Base-by-base conservation (phyloP, 2,113 vertebrate species). In the Probosciger aterrimus region DNA sequence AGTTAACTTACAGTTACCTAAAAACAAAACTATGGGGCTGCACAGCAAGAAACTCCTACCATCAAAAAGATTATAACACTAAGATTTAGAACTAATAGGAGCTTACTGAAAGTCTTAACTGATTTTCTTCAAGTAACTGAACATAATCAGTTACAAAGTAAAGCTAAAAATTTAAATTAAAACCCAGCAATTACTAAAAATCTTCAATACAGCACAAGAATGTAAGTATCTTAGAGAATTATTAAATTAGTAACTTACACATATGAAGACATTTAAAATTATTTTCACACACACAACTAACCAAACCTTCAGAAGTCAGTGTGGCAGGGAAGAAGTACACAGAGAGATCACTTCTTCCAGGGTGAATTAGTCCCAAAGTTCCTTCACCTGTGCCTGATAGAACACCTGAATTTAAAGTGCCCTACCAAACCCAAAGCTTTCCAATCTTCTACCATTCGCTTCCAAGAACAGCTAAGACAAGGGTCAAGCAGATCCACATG, bases 21-120 rank as follows among this genome's bases (percentile, higher is more conserved):
- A 55, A 31, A 41, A 64, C 12, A 67, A 67, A 59, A 43, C 10
- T 27, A 14, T 1, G 6, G 14, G 52, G 25, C 30, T 50, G 81
- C 41, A 91, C 94, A 96, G 85, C 75, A 83, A 96, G 89, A 49
- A 95, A 71, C 70, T 95, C 74, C 24, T 93, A 89, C 88, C 68
- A 93, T 49, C 49, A 47, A 77, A 83, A 98, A 97, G 95, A 98
- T 95, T 89, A 44, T 53, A 94, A 80, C 94, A 97, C 96, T 96
- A 98, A 98, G 97, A 97, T 96, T 97, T 96, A 96, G 59, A 96
- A 97, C 71, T 88, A 86, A 81, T 92, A 97, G 92, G 89, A 97
- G 97, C 69, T 81, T 96, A 93, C 97, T 94, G 92, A 97, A 97
- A 96, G 94, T 95, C 91, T 31, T 93, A 91, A 97, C 14, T 23